Evolutionary conservation across 2,888 invertebrate species (phyloP).

Genomic region (Vesta saturnalis): DNA sequence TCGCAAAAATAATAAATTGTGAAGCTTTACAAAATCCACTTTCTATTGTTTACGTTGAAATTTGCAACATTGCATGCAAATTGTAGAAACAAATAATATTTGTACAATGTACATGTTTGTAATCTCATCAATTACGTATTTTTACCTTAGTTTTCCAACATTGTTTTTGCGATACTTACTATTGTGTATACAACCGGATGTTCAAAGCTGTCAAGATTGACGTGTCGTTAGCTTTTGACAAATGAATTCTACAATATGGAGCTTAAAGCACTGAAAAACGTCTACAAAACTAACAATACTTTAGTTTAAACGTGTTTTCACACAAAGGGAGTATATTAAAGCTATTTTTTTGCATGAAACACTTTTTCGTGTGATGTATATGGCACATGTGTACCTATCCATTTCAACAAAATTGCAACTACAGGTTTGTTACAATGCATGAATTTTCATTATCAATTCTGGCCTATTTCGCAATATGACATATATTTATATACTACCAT

Average conservation of each 20-base stretch:
- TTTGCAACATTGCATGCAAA: neutral
- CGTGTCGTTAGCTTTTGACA: constrained; percentile 9
- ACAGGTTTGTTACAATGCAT: no score
- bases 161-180: neutral
- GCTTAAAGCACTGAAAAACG: neutral
- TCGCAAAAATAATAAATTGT: neutral
- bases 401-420: no score
- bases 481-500: no score
- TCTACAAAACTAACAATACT: neutral
- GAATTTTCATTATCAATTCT: no score
- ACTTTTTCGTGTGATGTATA: no score
- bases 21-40: neutral
- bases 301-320: no score
- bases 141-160: neutral
- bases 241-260: neutral
- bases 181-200: constrained; percentile 3
- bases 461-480: no score
- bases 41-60: neutral
- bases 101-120: neutral
- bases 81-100: neutral
- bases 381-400: no score
- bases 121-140: neutral
- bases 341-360: no score
- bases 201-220: neutral
- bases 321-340: no score